Conservation (phyloP, 2,888 invertebrate species). For the Siphonodentalium dalli region DNA sequence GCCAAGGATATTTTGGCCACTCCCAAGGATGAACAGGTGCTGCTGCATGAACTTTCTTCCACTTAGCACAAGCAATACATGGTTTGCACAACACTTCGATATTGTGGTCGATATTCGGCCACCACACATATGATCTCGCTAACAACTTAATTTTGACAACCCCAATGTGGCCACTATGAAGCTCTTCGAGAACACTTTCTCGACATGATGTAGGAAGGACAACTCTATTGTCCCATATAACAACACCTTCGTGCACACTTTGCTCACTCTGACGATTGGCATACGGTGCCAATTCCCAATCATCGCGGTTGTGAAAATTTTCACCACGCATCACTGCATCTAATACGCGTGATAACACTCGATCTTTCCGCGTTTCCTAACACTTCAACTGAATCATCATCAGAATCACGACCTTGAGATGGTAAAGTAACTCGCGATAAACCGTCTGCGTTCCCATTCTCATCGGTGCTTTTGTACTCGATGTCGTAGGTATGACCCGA, state of each 20-base stretch:
- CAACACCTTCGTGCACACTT: constrained; percentile 15
- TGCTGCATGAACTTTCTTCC: constrained; percentile 28
- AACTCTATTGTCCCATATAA: constrained; percentile 27
- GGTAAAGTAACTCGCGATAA: constrained; percentile 41
- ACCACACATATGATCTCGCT: constrained; percentile 46
- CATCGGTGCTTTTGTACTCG: constrained; percentile 41
- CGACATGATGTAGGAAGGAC: constrained; percentile 24
- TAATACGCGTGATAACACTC: constrained; percentile 17
- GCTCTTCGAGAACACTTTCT: constrained; percentile 18
- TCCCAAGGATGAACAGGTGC: constrained; percentile 42
- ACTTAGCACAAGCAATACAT: constrained; percentile 18
- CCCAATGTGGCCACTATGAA: constrained; percentile 45
- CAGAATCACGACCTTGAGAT: background rate
- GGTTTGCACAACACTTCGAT: constrained; percentile 33
- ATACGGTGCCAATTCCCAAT: constrained; percentile 16
- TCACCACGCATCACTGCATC: constrained; percentile 8
- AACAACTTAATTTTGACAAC: constrained; percentile 43
- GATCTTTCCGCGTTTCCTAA: constrained; percentile 20
- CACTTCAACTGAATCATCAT: constrained; percentile 10
- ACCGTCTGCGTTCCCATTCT: constrained; percentile 54
- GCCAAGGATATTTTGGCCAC: constrained; percentile 30
- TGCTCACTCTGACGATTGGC: constrained; percentile 10
- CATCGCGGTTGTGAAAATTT: constrained; percentile 4
- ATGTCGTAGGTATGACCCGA: constrained; percentile 56
- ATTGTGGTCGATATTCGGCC: constrained; percentile 35